Conservation (phyloP, 1,140 invertebrate genomes). For the Achatina immaculata region DNA sequence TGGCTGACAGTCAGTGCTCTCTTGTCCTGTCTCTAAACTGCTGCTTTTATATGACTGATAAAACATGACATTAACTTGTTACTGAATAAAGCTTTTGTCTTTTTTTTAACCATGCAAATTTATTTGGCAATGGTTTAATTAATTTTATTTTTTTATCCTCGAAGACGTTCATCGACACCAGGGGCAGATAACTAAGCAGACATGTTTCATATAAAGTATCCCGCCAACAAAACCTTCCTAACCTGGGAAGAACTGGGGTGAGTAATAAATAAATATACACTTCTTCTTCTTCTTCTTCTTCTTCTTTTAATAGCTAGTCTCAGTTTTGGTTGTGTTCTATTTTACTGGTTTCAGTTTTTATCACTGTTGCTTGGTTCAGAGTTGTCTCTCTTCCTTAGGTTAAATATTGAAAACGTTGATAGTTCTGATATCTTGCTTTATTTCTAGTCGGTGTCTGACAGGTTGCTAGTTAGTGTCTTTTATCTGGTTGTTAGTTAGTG, state of each 20-base stretch:
- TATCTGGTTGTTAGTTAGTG: too few species aligned
- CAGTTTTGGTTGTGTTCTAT: background rate
- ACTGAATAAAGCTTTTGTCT: too few species aligned
- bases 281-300: background rate
- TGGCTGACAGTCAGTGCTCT: too few species aligned
- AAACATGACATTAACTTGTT: too few species aligned
- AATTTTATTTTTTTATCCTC: too few species aligned
- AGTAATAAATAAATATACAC: background rate
- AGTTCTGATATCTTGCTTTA: background rate
- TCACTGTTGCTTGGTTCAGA: background rate
- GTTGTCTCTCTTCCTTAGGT: background rate
- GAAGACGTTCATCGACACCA: too few species aligned
- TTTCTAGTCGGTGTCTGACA: background rate
- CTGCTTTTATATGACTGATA: too few species aligned
- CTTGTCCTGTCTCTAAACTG: too few species aligned
- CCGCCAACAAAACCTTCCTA: background rate
- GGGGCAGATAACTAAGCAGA: too few species aligned
- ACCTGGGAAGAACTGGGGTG: slow-evolving; percentile 12
- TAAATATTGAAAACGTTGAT: background rate
- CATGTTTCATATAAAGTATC: slow-evolving; percentile 19
- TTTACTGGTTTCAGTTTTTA: background rate
- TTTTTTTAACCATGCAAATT: too few species aligned
- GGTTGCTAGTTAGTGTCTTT: too few species aligned
- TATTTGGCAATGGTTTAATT: too few species aligned
- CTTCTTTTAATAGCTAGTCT: background rate